These are phyloP conservation scores for Toxotes lorentzi DNA, from an alignment of 2,797 vertebrate species.

Conservation along the genomic window DNA sequence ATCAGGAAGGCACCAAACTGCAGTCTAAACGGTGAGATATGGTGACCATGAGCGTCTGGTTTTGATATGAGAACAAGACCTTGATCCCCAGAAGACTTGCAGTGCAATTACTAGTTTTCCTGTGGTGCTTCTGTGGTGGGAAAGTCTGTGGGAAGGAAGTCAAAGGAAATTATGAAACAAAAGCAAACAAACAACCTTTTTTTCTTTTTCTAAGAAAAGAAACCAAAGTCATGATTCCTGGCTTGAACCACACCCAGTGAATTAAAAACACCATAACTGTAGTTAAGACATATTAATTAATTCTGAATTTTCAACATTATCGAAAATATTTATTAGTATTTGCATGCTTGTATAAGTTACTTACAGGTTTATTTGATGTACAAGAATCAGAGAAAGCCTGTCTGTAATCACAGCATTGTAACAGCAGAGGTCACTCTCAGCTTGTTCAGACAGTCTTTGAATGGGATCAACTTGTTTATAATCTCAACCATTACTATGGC, in stretches of 20 bases:
- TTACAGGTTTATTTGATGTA: not conserved
- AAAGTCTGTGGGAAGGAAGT: not conserved
- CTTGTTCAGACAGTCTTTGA: not conserved
- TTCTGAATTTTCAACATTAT: not conserved
- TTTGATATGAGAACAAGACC: slow-evolving; percentile 5
- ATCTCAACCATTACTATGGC: not conserved
- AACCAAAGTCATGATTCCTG: not conserved
- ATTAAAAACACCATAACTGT: not conserved
- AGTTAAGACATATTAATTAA: not conserved
- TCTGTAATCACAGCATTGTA: not conserved
- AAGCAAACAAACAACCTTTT: slow-evolving; percentile 1
- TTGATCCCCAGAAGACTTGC: not conserved
- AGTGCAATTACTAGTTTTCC: slow-evolving; percentile 7
- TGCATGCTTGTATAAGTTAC: not conserved
- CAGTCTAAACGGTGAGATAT: slow-evolving; percentile 25
- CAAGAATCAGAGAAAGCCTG: not conserved
- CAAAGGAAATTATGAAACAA: not conserved
- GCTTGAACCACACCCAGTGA: not conserved
- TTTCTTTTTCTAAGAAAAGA: not conserved
- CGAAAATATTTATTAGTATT: not conserved
- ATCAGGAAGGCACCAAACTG: not conserved
- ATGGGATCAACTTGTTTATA: not conserved
- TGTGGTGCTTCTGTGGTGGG: not conserved
- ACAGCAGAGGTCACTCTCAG: slow-evolving; percentile 13
- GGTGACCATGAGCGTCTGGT: not conserved